phyloP scores from a whole-genome alignment of 1,140 invertebrate genomes.

The Saccostrea cuccullata region DNA sequence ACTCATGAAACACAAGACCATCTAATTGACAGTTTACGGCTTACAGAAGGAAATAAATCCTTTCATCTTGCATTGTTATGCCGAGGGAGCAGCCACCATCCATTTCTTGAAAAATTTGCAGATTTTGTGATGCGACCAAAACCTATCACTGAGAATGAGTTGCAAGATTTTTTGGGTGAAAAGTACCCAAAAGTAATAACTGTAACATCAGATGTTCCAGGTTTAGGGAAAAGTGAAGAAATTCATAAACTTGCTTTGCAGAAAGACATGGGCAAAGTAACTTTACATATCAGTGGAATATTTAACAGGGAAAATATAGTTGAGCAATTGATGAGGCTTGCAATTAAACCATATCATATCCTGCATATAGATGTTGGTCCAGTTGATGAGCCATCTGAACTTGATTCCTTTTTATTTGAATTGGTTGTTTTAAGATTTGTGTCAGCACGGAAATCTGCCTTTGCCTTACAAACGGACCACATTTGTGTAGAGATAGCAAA shows the following conservation, averaged over 20 bases:
- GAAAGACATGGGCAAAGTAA: conserved; percentile 8
- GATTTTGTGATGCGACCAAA: conserved; percentile 2
- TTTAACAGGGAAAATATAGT: conserved; percentile 38
- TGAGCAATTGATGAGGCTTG: conserved; percentile 21
- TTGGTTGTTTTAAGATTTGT: conserved; percentile 54
- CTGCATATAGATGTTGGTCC: conserved; percentile 60
- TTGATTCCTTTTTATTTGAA: conserved; percentile 62
- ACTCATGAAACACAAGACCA: conserved; percentile 55
- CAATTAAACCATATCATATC: conserved; percentile 44
- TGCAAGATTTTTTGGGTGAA: conserved; percentile 33
- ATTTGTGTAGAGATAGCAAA: conserved; percentile 64
- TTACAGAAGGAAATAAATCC: not conserved
- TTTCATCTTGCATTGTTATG: conserved; percentile 48
- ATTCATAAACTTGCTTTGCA: conserved; percentile 40
- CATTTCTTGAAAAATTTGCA: conserved; percentile 45
- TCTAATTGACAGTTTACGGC: conserved; percentile 46
- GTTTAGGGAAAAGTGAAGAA: conserved; percentile 57
- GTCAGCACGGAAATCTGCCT: conserved; percentile 35
- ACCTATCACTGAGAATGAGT: conserved; percentile 16
- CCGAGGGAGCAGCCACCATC: conserved; percentile 32
- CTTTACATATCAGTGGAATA: conserved; percentile 57
- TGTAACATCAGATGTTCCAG: conserved; percentile 55
- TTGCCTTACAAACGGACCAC: conserved; percentile 19
- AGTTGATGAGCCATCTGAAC: conserved; percentile 43
- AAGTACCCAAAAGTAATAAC: conserved; percentile 45